Percentiles rank a stretch among this genome's conserved stretches.
Evolutionary conservation across 2,888 invertebrate species (phyloP).

Genomic region (Philopedon plagiatum): DNA sequence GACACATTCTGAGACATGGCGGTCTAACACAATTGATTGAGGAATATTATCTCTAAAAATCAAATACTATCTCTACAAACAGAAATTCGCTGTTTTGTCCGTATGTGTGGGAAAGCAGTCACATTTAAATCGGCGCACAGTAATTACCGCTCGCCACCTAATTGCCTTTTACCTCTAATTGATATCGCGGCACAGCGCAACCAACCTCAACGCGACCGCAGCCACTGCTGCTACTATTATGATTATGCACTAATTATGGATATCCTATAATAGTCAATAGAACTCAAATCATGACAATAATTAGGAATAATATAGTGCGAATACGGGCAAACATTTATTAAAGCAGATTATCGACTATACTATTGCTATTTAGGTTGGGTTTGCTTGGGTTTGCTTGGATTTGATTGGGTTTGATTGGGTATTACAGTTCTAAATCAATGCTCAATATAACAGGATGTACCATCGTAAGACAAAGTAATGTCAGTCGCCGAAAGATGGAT

Average conservation of each 20-base stretch:
- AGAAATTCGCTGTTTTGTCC: constrained; percentile 1
- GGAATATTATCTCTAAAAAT: not conserved
- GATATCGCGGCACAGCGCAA: constrained; percentile 27
- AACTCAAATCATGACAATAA: not conserved
- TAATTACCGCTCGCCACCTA: constrained; percentile 45
- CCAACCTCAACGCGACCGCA: constrained; percentile 9
- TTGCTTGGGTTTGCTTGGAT: too few relatives aligned
- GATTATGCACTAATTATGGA: constrained; percentile 19
- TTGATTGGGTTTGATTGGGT: too few relatives aligned
- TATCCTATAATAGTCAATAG: constrained; percentile 13
- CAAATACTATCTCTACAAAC: not conserved
- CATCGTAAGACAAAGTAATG: too few relatives aligned
- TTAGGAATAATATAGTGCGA: too few relatives aligned
- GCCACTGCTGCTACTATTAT: constrained; percentile 7
- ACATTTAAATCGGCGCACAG: constrained; percentile 54
- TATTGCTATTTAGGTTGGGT: too few relatives aligned
- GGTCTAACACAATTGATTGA: too few relatives aligned
- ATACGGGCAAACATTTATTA: too few relatives aligned
- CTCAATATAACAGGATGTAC: too few relatives aligned
- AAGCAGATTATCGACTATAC: too few relatives aligned
- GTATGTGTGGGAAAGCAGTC: constrained; percentile 59
- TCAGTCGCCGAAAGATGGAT: too few relatives aligned
- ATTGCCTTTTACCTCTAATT: constrained; percentile 48
- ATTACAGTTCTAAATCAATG: too few relatives aligned
- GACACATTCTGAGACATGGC: too few relatives aligned